Conservation (phyloP, 1,140 invertebrate species). For the Polyergus mexicanus region DNA sequence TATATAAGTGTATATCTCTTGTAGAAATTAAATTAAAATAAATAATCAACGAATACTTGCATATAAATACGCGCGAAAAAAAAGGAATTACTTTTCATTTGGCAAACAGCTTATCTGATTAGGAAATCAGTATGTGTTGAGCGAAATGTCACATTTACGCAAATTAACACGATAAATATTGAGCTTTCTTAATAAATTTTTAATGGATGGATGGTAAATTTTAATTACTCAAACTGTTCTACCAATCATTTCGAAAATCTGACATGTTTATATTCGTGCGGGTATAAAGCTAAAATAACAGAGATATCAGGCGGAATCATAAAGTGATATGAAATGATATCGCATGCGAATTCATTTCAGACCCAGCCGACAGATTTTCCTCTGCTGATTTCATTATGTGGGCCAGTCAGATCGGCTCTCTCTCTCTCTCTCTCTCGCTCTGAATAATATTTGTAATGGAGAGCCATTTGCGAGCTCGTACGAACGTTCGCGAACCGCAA, state of each 20-base stretch:
- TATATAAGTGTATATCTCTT: background rate
- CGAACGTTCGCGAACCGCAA: slow-evolving; percentile 20
- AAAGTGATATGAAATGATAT: slow-evolving; percentile 67
- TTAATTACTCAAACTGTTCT: slow-evolving; percentile 25
- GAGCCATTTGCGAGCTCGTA: slow-evolving; percentile 50
- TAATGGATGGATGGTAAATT: slow-evolving; percentile 44
- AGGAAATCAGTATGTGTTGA: background rate
- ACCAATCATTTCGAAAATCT: slow-evolving; percentile 39
- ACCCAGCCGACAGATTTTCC: slow-evolving; percentile 23
- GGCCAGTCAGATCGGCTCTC: background rate
- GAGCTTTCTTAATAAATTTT: background rate
- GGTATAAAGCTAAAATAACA: slow-evolving; percentile 58
- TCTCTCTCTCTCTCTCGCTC: too few relatives aligned
- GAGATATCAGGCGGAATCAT: slow-evolving; percentile 2
- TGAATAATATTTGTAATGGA: slow-evolving; percentile 64
- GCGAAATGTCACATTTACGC: slow-evolving; percentile 7
- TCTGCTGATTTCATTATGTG: slow-evolving; percentile 63
- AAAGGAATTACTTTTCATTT: slow-evolving; percentile 7
- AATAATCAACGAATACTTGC: background rate
- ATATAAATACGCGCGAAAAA: background rate
- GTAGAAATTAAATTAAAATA: background rate
- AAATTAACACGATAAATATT: slow-evolving; percentile 7
- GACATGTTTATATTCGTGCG: slow-evolving; percentile 26
- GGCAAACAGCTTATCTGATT: slow-evolving; percentile 19
- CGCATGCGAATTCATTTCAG: slow-evolving; percentile 59